These are phyloP conservation scores for Amia ocellicauda DNA, from an alignment of 2,113 vertebrate species.

Conservation along the genomic window DNA sequence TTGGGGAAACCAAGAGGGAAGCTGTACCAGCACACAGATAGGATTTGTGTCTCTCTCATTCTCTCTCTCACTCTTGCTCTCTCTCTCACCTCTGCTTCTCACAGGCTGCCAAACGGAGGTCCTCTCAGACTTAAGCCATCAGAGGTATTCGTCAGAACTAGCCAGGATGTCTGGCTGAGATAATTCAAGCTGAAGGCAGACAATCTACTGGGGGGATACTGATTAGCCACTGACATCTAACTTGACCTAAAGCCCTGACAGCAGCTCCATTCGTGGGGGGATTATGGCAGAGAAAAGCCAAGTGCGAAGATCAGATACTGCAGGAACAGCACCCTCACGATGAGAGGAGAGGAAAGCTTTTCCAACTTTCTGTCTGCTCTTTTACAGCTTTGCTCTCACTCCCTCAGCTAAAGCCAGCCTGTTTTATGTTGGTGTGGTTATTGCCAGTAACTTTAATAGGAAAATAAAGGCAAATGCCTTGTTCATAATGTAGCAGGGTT, in stretches of 20 bases:
- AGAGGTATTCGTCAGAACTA: slow-evolving; percentile 59
- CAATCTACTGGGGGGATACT: slow-evolving; percentile 43
- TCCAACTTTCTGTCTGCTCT: too few species aligned
- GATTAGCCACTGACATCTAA: slow-evolving; percentile 59
- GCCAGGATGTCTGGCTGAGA: slow-evolving; percentile 73
- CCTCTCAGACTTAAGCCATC: slow-evolving; percentile 52
- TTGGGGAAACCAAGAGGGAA: slow-evolving; percentile 57
- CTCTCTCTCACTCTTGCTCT: slow-evolving; percentile 43
- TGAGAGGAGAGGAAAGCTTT: neutral
- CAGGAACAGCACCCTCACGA: neutral
- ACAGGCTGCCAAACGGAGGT: neutral
- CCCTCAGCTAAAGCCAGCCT: neutral
- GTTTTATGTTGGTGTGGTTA: too few species aligned
- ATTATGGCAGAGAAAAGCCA: neutral
- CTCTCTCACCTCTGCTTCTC: slow-evolving; percentile 40
- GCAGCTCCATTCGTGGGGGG: slow-evolving; percentile 42
- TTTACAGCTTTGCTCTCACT: neutral
- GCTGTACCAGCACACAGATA: slow-evolving; percentile 65
- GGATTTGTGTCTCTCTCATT: slow-evolving; percentile 59
- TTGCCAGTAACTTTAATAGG: too few species aligned
- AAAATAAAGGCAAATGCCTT: too few species aligned
- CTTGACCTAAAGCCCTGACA: slow-evolving; percentile 49
- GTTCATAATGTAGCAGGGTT: too few species aligned
- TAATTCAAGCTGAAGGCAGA: slow-evolving; percentile 65
- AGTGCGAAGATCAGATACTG: too few species aligned